Evolutionary conservation across 2,797 vertebrate species (phyloP).

Genomic region (Dryobates pubescens): DNA sequence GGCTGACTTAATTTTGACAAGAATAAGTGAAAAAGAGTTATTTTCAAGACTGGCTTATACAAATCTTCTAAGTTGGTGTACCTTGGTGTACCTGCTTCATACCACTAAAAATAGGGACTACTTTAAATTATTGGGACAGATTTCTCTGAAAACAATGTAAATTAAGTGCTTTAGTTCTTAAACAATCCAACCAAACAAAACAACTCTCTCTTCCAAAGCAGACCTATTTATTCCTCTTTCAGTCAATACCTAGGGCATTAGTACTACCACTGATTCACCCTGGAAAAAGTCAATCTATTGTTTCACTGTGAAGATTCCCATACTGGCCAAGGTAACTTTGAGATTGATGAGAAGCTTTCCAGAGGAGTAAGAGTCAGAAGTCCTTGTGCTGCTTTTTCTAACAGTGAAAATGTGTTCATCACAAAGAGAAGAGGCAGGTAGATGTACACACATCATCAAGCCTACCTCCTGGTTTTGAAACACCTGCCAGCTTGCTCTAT

Average conservation of each 20-base stretch:
- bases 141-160: neutral
- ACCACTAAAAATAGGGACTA: neutral
- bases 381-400: neutral
- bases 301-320: neutral
- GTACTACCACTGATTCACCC: neutral
- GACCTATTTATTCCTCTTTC: constrained; percentile 3
- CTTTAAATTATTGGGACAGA: neutral
- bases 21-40: neutral
- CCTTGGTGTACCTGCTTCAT: neutral
- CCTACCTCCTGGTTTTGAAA: neutral
- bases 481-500: neutral
- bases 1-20: neutral
- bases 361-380: neutral
- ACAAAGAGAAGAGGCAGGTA: neutral
- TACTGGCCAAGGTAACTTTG: neutral
- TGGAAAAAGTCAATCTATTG: neutral
- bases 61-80: neutral
- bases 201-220: neutral
- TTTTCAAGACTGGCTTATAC: neutral
- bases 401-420: neutral
- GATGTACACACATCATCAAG: neutral
- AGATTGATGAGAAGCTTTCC: neutral
- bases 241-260: neutral
- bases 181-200: neutral
- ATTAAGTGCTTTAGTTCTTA: neutral